Evolutionary conservation across 2,797 vertebrate genomes (phyloP), one percentile per base, ranked within the genome.

Genomic region (Spinus olivaceus): DNA sequence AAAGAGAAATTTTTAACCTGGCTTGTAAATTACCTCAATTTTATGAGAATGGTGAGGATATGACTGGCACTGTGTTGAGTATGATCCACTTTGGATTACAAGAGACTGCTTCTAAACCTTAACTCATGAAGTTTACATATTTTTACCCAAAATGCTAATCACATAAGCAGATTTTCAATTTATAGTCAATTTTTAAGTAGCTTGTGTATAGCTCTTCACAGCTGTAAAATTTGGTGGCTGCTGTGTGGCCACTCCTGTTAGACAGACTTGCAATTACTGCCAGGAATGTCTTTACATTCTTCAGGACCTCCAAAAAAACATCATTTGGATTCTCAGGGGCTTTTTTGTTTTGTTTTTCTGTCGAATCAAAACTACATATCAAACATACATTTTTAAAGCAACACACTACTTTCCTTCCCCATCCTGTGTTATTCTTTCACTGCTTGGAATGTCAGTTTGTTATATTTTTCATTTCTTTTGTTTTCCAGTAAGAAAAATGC

Each of bases 401-500:
- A 73, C 54, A 72, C 51, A 33, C 50, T 35, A 9, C 51, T 69
- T 92, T 83, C 67, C 67, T 61, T 25, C 41, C 56, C 12, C 54
- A 76, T 91, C 66, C 70, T 22, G 15, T 66, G 88, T 91, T 88
- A 76, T 44, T 81, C 59, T 93, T 90, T 63, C 1, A 2, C 41
- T 88, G 23, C 79, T 91, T 60, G 66, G 85, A 77, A 53, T 8
- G 41, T 41, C 61, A 42, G 32, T 37, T 92, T 81, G 77, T 77
- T 88, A 5, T 30, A 94, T 57, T 83, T 94, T 87, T 69, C 28
- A 25, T 90, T 86, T 73, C 83, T 89, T 94, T 90, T 94, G 83
- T 90, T 94, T 79, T 88, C 69, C 54, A 90, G 37, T 35, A 86
- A 81, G 79, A 92, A 86, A 95, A 93, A 80, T 42, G 53, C 88